Evolutionary conservation across 2,113 vertebrate genomes (phyloP).

Genomic region (Anoplopoma fimbria): DNA sequence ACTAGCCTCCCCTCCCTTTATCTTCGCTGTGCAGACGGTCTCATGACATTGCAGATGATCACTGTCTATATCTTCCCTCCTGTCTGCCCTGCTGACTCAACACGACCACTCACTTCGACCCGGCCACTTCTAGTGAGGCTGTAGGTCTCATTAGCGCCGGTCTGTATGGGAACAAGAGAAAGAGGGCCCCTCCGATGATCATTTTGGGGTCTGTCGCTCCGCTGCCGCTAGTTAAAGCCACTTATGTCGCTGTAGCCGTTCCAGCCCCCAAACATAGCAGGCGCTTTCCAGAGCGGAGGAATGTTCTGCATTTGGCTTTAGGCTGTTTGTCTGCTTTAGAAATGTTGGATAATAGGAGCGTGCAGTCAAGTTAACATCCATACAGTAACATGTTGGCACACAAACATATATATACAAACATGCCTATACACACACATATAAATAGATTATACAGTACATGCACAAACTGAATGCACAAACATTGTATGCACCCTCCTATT

Average conservation of each 20-base stretch:
- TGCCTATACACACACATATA: background rate
- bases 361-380: conserved; percentile 29
- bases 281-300: conserved; percentile 55
- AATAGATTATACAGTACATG: conserved; percentile 11
- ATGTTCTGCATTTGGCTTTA: conserved; percentile 58
- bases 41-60: conserved; percentile 16
- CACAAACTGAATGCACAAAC: conserved; percentile 18
- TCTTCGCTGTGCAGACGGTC: conserved; percentile 9
- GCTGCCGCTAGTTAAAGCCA: conserved; percentile 39
- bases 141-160: conserved; percentile 1
- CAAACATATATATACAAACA: conserved; percentile 3
- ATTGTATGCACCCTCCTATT: background rate
- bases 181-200: conserved; percentile 14
- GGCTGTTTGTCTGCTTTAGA: conserved; percentile 64
- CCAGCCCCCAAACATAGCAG: conserved; percentile 39
- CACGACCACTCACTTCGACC: background rate
- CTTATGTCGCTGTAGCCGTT: conserved; percentile 40
- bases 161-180: conserved; percentile 1
- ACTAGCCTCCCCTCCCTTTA: background rate
- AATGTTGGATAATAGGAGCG: conserved; percentile 37
- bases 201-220: conserved; percentile 35
- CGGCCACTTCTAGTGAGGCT: conserved; percentile 2
- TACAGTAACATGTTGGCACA: conserved; percentile 24
- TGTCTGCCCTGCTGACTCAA: background rate
- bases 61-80: background rate